Base-by-base conservation (phyloP, 2,888 invertebrate species). In the Gisinianus flammeolus region DNA sequence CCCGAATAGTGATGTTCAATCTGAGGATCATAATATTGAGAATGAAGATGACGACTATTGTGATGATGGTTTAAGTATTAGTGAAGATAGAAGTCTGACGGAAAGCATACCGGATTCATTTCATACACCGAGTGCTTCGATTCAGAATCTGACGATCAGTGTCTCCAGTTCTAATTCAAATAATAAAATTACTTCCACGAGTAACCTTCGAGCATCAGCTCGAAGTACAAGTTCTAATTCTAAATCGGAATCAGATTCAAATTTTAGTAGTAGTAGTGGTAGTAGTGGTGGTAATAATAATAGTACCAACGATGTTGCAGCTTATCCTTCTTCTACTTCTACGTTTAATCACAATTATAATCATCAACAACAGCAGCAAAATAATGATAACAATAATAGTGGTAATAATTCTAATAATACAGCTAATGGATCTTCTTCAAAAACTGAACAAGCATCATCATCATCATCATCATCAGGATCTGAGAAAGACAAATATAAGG, bases 71-170 rank as follows among this genome's bases (percentile, higher is more conserved):
- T 56, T 22, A 31, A 76, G 76, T 68, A 67, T 76, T 56, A 76
- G 76, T 68, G 76, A 76, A 33, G 76, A 76, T 68, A 44, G 76
- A 54, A 76, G 76, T 31, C 28, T 56, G 58, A 68, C 76, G 19
- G 76, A 76, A 6, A 76, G 76, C 52, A 68, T 76, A 26, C 76
- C 76, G 30, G 76, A 76, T 66, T 76, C 81, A 62, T 84, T 79
- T 74, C 77, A 81, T 71, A 84, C 83, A 19, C 83, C 83, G 5
- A 84, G 82, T 76, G 67, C 82, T 74, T 83, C 83, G 16, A 68
- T 84, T 44, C 83, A 83, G 66, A 83, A 82, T 77, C 72, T 83
- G 2, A 62, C 75, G 33, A 56, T 76, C 0, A 76, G 79, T 52
- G 28, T 44, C 10, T 26, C 33, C 12, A 62, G 58, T 66, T n/a